phyloP scores from a whole-genome alignment of 2,113 vertebrate species.

The Aegithalos caudatus region DNA sequence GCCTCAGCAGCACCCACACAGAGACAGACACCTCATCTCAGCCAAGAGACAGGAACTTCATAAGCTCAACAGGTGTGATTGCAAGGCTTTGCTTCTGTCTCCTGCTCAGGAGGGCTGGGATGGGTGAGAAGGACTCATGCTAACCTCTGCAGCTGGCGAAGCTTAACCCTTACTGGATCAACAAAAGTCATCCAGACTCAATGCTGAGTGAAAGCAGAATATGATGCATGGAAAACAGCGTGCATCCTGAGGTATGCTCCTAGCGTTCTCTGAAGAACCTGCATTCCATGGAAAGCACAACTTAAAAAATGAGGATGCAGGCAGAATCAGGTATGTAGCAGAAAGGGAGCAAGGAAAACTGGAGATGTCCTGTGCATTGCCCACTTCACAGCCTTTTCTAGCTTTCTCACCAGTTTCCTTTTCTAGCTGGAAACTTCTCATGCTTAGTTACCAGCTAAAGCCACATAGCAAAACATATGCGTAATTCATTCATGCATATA shows the following conservation, averaged over 20 bases:
- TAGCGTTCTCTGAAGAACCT: background rate
- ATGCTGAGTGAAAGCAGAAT: background rate
- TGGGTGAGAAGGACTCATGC: background rate
- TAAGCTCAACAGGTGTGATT: background rate
- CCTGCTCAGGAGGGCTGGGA: background rate
- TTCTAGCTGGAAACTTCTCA: slow-evolving; percentile 46
- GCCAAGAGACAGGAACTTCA: background rate
- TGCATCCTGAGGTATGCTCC: background rate
- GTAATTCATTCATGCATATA: slow-evolving; percentile 59
- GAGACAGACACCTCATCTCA: background rate
- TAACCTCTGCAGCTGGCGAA: background rate
- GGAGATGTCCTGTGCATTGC: background rate
- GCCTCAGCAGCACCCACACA: background rate
- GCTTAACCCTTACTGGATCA: background rate
- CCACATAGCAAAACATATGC: slow-evolving; percentile 59
- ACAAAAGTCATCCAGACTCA: background rate
- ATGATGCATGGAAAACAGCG: background rate
- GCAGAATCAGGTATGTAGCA: background rate
- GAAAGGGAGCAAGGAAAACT: background rate
- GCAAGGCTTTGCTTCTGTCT: background rate
- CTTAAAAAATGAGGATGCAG: background rate
- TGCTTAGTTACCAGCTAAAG: slow-evolving; percentile 59
- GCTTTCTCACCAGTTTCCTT: slow-evolving; percentile 27
- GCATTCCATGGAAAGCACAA: background rate
- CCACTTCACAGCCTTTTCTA: background rate